phyloP scores from a whole-genome alignment of 1,140 invertebrate genomes.

The Ceratoteleas bidentatus region DNA sequence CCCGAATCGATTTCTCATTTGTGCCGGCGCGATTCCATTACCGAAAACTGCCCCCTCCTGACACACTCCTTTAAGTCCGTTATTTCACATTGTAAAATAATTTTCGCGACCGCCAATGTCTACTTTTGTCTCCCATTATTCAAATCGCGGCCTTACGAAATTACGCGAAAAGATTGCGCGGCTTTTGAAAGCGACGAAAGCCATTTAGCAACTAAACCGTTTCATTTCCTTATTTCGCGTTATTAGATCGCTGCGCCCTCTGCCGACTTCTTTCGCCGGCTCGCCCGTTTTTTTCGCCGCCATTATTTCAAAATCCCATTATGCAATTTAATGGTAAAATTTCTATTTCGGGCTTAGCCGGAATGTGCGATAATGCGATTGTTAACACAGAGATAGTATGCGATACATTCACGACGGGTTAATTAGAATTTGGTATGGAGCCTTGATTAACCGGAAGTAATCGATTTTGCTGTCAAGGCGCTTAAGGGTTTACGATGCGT shows the following conservation, averaged over 20 bases:
- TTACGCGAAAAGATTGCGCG: constrained; percentile 30
- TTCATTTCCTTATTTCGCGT: constrained; percentile 61
- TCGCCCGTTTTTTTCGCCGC: constrained; percentile 19
- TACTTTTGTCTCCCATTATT: too few species aligned
- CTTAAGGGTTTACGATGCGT: constrained; percentile 57
- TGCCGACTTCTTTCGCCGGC: constrained; percentile 5
- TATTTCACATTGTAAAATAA: too few species aligned
- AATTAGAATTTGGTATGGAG: constrained; percentile 67
- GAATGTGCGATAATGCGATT: constrained; percentile 57
- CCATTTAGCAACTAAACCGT: constrained; percentile 46
- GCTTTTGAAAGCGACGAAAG: constrained; percentile 40
- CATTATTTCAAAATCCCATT: constrained; percentile 62
- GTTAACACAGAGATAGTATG: constrained; percentile 54
- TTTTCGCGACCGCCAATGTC: too few species aligned
- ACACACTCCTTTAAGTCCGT: too few species aligned
- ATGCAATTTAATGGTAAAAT: constrained; percentile 52
- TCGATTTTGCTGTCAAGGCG: constrained; percentile 70
- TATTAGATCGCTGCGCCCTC: constrained; percentile 45
- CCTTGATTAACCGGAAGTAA: constrained; percentile 73
- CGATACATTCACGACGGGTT: constrained; percentile 62
- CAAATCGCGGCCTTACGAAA: constrained; percentile 19
- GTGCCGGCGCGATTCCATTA: too few species aligned
- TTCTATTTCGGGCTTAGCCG: constrained; percentile 47
- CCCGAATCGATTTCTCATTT: too few species aligned
- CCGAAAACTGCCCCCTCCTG: too few species aligned